Percentiles rank a stretch among this genome's conserved stretches.
Conservation (phyloP, 2,888 invertebrate genomes). For the Hanleya hanleyi region DNA sequence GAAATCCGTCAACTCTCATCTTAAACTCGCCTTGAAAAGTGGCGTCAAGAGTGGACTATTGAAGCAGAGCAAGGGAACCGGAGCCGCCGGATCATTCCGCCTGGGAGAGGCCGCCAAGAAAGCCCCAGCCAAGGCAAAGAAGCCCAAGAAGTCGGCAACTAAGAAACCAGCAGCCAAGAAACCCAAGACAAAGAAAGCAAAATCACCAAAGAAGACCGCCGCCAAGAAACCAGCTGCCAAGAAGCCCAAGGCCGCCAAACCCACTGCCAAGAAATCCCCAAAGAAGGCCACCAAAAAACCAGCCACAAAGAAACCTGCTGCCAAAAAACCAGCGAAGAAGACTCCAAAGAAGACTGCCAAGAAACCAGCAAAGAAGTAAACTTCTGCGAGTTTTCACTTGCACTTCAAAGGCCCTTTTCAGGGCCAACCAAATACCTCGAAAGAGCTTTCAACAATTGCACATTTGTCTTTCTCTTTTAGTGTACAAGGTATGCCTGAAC, state of each 20-base stretch:
- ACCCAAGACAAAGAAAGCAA: constrained; percentile 43
- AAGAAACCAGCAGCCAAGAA: neutral
- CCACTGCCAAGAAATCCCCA: constrained; percentile 19
- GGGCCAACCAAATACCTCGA: too few species aligned
- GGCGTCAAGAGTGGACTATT: constrained; percentile 70
- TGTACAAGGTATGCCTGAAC: too few species aligned
- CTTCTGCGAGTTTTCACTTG: too few species aligned
- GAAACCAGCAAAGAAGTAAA: constrained; percentile 37
- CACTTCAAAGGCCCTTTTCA: too few species aligned
- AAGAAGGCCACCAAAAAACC: constrained; percentile 34
- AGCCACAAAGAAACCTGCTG: constrained; percentile 32
- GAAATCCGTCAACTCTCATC: constrained; percentile 70
- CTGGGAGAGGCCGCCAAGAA: constrained; percentile 39
- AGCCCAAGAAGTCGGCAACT: constrained; percentile 11
- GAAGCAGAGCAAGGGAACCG: constrained; percentile 69
- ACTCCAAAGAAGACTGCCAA: constrained; percentile 26
- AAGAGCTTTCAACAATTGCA: too few species aligned
- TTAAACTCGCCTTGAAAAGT: constrained; percentile 71
- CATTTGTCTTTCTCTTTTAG: too few species aligned
- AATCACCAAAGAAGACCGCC: constrained; percentile 45
- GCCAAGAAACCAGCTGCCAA: constrained; percentile 29
- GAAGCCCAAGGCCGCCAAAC: constrained; percentile 19
- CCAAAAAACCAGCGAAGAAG: too few species aligned
- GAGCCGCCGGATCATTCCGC: constrained; percentile 64
- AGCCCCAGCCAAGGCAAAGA: constrained; percentile 30